A percentile compares a stretch with the other conserved stretches of the same genome.
phyloP scores from a whole-genome alignment of 1,140 invertebrate species.

The Drosophila punjabiensis region DNA sequence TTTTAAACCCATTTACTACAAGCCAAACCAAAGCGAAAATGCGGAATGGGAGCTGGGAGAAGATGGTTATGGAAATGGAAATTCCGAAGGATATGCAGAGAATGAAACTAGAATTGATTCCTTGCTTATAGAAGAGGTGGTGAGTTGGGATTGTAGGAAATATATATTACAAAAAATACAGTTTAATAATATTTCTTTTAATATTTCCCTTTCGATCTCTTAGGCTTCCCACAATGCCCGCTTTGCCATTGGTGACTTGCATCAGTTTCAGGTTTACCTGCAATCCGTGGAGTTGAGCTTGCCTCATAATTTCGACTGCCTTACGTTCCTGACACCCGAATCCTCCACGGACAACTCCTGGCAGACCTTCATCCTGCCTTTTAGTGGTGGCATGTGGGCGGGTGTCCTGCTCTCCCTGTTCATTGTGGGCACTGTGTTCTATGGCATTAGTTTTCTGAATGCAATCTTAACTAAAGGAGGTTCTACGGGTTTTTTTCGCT shows the following conservation, averaged over 20 bases:
- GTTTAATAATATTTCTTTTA: neutral
- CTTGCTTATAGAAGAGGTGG: constrained; percentile 90
- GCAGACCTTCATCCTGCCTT: constrained; percentile 93
- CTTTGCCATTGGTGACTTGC: constrained; percentile 91
- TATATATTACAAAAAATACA: neutral
- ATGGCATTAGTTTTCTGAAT: constrained; percentile 72
- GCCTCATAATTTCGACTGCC: constrained; percentile 92
- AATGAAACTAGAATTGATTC: constrained; percentile 63
- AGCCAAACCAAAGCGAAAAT: constrained; percentile 86
- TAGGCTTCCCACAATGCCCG: constrained; percentile 87
- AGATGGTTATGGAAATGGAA: constrained; percentile 86
- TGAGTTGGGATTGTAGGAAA: constrained; percentile 45
- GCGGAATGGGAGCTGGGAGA: constrained; percentile 88
- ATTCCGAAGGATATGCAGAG: constrained; percentile 84
- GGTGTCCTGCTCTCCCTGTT: constrained; percentile 78
- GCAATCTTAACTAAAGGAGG: constrained; percentile 32
- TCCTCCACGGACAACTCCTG: constrained; percentile 92
- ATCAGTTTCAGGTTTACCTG: constrained; percentile 90
- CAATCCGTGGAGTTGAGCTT: constrained; percentile 91
- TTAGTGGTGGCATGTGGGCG: constrained; percentile 86
- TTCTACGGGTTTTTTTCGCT: constrained; percentile 45
- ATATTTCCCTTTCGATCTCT: neutral
- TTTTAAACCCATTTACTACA: constrained; percentile 88
- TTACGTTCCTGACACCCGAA: constrained; percentile 93
- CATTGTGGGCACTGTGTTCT: constrained; percentile 73